phyloP scores from a whole-genome alignment of 2,797 vertebrate genomes.

The Poeciliopsis gracilis region DNA sequence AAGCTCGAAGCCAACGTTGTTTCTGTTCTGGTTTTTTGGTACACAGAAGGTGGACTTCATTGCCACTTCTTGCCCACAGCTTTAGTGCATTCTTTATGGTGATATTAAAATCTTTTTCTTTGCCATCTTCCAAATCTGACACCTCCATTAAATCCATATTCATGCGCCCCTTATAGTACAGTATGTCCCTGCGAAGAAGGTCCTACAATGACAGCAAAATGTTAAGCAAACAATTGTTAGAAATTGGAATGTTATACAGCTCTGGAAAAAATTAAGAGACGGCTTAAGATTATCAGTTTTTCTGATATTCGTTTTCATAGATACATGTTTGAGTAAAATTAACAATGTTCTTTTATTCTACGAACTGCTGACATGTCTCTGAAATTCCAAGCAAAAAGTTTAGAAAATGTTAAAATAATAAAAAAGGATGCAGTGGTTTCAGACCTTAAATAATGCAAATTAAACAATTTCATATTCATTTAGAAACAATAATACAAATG shows the following conservation, averaged over 20 bases:
- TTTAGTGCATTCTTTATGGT: constrained; percentile 92
- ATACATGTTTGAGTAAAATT: too few relatives aligned
- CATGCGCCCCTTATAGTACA: constrained; percentile 95
- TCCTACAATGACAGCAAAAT: constrained; percentile 77
- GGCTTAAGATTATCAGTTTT: too few relatives aligned
- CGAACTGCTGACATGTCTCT: too few relatives aligned
- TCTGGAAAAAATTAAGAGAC: too few relatives aligned
- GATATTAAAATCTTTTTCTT: constrained; percentile 91
- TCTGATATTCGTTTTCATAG: too few relatives aligned
- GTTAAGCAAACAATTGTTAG: neutral
- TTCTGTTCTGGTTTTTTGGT: constrained; percentile 95
- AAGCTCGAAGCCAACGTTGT: constrained; percentile 92
- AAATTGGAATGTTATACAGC: neutral
- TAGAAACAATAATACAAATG: too few relatives aligned
- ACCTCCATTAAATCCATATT: constrained; percentile 92
- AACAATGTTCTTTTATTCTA: too few relatives aligned
- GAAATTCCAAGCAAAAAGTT: too few relatives aligned
- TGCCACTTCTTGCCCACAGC: constrained; percentile 76
- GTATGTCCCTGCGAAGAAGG: constrained; percentile 90
- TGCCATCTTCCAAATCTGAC: constrained; percentile 90
- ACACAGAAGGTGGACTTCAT: constrained; percentile 89
- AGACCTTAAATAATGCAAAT: too few relatives aligned
- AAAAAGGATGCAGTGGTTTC: too few relatives aligned
- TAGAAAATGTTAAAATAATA: too few relatives aligned
- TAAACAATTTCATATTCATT: too few relatives aligned